Conservation (phyloP, 2,888 invertebrate species). For the Eupithecia insigniata region DNA sequence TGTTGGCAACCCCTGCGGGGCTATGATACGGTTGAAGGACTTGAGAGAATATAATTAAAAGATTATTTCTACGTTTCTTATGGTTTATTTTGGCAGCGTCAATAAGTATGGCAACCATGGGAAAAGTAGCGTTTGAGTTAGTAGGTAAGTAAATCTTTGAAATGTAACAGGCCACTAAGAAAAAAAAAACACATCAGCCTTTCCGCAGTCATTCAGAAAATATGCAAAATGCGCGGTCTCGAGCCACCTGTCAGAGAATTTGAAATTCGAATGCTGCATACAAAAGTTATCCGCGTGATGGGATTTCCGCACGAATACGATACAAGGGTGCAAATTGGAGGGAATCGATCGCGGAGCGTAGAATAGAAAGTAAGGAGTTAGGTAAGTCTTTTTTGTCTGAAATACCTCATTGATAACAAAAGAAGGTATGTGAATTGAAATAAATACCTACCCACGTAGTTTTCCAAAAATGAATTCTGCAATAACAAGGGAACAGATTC, state of each 20-base stretch:
- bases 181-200: slow-evolving; percentile 13
- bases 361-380: not conserved
- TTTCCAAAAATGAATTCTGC: slow-evolving; percentile 40
- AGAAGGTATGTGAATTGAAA: too few relatives aligned
- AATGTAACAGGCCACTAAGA: not conserved
- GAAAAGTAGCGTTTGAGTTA: slow-evolving; percentile 3
- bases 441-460: too few relatives aligned
- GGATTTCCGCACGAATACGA: slow-evolving; percentile 58
- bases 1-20: slow-evolving; percentile 50
- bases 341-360: slow-evolving; percentile 49
- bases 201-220: slow-evolving; percentile 27
- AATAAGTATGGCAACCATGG: not conserved
- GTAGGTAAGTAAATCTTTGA: not conserved
- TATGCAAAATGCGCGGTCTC: slow-evolving; percentile 38
- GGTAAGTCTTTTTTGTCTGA: not conserved
- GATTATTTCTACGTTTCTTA: slow-evolving; percentile 9
- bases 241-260: slow-evolving; percentile 51
- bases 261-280: slow-evolving; percentile 60
- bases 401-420: too few relatives aligned
- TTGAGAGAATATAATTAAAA: slow-evolving; percentile 27
- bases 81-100: not conserved
- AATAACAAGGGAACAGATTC: slow-evolving; percentile 34
- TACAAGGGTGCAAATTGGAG: slow-evolving; percentile 55
- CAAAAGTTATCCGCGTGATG: slow-evolving; percentile 59
- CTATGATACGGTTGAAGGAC: slow-evolving; percentile 30